Evolutionary conservation across 2,888 invertebrate genomes (phyloP).

Genomic region (Drosophila mimetica): DNA sequence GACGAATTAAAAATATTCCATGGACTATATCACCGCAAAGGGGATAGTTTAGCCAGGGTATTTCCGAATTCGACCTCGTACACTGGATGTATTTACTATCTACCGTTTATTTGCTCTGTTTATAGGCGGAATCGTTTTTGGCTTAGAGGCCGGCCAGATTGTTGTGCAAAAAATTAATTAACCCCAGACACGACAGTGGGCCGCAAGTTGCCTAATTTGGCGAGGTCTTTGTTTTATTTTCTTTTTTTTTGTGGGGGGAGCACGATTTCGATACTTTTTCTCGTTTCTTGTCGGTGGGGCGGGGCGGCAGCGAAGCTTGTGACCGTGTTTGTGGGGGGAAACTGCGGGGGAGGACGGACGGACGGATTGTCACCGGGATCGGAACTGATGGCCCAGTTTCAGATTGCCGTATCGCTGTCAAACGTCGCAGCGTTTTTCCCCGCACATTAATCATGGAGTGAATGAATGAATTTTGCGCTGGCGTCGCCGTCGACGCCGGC

Average conservation of each 20-base stretch:
- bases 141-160: constrained; percentile 55
- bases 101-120: constrained; percentile 53
- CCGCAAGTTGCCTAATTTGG: constrained; percentile 56
- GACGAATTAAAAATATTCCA: not conserved
- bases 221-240: constrained; percentile 23
- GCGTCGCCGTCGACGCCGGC: constrained; percentile 32
- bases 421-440: constrained; percentile 36
- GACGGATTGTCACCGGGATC: constrained; percentile 15
- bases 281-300: constrained; percentile 32
- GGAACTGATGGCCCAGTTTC: constrained; percentile 36
- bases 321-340: constrained; percentile 8
- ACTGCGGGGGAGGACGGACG: not conserved
- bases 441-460: constrained; percentile 63
- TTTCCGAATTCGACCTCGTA: constrained; percentile 5
- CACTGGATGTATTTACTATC: constrained; percentile 4
- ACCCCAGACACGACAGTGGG: constrained; percentile 59
- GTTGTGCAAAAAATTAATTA: constrained; percentile 69
- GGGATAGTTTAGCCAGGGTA: constrained; percentile 2
- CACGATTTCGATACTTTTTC: not conserved
- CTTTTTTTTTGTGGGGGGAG: not conserved
- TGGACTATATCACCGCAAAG: not conserved
- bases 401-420: constrained; percentile 60
- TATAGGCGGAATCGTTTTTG: constrained; percentile 45
- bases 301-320: constrained; percentile 45
- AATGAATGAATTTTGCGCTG: constrained; percentile 27